Percentiles rank a stretch among this genome's conserved stretches.
Conservation (phyloP, 1,140 invertebrate genomes). For the Octopus sinensis region DNA sequence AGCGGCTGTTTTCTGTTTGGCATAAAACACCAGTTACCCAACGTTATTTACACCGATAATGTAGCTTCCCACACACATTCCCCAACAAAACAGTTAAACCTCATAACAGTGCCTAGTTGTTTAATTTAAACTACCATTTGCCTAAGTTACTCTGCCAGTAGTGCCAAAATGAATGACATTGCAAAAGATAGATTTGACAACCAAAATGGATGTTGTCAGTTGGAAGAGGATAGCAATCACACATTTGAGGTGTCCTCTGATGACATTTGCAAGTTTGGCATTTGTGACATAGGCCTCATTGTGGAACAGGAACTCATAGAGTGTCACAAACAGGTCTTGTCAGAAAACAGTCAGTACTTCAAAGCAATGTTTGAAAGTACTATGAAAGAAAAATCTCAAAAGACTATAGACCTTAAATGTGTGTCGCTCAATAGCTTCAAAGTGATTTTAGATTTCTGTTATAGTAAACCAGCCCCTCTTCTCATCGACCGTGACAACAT, state of each 20-base stretch:
- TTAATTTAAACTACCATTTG: too few species aligned
- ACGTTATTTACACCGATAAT: too few species aligned
- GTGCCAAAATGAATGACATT: too few species aligned
- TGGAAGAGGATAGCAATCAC: too few species aligned
- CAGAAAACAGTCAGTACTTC: background rate
- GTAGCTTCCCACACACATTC: too few species aligned
- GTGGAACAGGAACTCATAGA: background rate
- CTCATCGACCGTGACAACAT: background rate
- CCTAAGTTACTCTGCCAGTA: too few species aligned
- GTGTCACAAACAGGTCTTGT: background rate
- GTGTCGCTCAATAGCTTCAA: background rate
- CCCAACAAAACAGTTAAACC: too few species aligned
- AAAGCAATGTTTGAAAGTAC: conserved; percentile 1
- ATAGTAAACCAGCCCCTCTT: background rate
- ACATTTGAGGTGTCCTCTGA: background rate
- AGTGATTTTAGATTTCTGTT: background rate
- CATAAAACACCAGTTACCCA: too few species aligned
- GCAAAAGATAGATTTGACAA: too few species aligned
- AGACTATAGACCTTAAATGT: background rate
- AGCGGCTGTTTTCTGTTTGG: too few species aligned
- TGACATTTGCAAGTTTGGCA: background rate
- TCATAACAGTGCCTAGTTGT: too few species aligned
- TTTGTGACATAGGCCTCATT: background rate
- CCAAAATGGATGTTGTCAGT: too few species aligned
- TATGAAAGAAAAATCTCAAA: background rate